A percentile compares a stretch with the other conserved stretches of the same genome.
Conservation (phyloP, 2,888 invertebrate species). For the Acleris cristana region DNA sequence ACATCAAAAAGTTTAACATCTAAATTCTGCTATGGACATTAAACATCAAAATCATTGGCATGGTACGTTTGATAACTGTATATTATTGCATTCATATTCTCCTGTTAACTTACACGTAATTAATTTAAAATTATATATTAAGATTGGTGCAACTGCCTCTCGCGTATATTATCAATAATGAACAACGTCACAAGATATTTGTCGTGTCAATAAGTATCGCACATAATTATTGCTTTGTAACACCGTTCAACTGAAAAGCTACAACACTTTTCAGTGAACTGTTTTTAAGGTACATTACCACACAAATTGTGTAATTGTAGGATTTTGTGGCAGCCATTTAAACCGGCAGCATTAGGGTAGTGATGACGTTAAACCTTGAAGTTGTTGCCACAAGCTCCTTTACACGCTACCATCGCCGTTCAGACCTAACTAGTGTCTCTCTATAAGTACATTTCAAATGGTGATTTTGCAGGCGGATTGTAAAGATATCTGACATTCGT, state of each 20-base stretch:
- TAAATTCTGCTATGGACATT: conserved; percentile 56
- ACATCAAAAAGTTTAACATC: conserved; percentile 64
- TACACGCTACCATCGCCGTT: too few species aligned
- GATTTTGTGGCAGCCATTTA: too few species aligned
- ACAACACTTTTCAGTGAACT: not conserved
- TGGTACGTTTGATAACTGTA: conserved; percentile 44
- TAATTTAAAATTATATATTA: conserved; percentile 6
- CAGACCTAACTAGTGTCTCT: too few species aligned
- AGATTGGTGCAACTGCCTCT: conserved; percentile 6
- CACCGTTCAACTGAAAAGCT: not conserved
- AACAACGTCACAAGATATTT: conserved; percentile 15
- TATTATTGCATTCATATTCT: conserved; percentile 33
- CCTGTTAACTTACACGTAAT: conserved; percentile 14
- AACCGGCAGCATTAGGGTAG: too few species aligned
- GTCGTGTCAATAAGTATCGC: conserved; percentile 13
- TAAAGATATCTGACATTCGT: too few species aligned
- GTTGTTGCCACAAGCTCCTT: too few species aligned
- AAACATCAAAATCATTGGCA: conserved; percentile 53
- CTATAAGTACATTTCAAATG: too few species aligned
- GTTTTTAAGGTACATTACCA: not conserved
- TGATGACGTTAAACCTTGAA: too few species aligned
- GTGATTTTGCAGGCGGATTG: too few species aligned
- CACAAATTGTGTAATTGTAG: not conserved
- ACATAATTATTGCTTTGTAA: conserved; percentile 28
- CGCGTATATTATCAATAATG: conserved; percentile 7